A percentile compares a stretch with the other conserved stretches of the same genome.
These are phyloP conservation scores for Ormyrus rosae DNA, from an alignment of 2,888 invertebrate genomes.

Conservation along the genomic window DNA sequence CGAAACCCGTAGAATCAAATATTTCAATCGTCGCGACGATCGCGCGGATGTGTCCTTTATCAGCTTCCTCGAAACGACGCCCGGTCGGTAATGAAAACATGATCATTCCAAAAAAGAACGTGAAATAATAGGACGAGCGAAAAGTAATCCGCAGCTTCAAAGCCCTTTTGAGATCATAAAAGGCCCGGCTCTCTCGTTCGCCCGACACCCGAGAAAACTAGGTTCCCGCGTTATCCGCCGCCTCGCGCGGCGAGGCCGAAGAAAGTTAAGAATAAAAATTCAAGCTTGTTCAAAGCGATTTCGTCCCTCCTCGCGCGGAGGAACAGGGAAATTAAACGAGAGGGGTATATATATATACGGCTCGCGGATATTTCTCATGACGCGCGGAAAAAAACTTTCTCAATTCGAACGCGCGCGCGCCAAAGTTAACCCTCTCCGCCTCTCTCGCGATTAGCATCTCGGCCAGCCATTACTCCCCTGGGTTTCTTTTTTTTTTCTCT, in stretches of 20 bases:
- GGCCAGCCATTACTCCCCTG: constrained; percentile 22
- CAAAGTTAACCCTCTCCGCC: constrained; percentile 4
- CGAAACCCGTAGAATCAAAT: too few species aligned
- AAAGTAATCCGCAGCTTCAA: too few species aligned
- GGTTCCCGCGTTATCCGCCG: background rate
- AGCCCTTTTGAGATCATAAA: too few species aligned
- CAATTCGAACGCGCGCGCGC: constrained; percentile 13
- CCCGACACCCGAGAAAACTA: background rate
- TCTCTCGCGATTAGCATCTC: constrained; percentile 37
- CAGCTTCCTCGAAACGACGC: too few species aligned
- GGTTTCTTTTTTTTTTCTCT: background rate
- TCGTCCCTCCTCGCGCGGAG: background rate
- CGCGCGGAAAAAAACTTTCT: constrained; percentile 13
- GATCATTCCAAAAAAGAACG: too few species aligned
- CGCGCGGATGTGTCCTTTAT: too few species aligned
- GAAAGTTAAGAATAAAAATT: constrained; percentile 9
- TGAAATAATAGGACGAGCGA: too few species aligned
- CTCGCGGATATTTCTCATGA: constrained; percentile 14
- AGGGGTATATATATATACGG: background rate
- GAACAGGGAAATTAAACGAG: constrained; percentile 18
- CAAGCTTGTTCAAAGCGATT: constrained; percentile 3
- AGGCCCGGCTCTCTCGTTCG: too few species aligned
- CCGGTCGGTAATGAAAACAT: too few species aligned
- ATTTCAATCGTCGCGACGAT: too few species aligned
- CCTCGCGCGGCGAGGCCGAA: background rate